Conservation (phyloP, 2,797 vertebrate genomes). For the Chelmon rostratus region DNA sequence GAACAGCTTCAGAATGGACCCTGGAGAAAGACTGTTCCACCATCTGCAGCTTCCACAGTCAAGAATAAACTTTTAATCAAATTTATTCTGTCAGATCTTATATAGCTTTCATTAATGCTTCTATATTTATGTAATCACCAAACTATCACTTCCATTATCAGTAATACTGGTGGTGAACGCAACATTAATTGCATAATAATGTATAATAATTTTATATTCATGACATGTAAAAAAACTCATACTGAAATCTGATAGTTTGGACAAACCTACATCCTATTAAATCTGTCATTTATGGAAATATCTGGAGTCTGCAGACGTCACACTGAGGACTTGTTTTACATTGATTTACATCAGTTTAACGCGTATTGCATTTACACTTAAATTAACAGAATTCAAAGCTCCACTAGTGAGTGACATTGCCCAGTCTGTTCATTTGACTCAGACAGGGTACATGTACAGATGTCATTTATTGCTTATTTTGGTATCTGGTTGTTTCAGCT, state of each 20-base stretch:
- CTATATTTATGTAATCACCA: neutral
- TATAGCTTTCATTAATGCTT: no score
- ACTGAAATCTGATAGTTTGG: neutral
- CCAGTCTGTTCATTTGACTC: neutral
- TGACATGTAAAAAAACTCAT: no score
- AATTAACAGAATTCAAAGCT: neutral
- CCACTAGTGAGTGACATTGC: neutral
- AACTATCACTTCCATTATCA: no score
- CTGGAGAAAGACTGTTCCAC: neutral
- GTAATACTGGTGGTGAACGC: neutral
- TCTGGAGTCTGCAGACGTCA: neutral
- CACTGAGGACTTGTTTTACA: neutral
- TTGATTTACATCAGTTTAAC: neutral
- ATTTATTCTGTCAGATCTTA: neutral
- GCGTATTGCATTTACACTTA: neutral
- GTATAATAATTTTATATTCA: neutral
- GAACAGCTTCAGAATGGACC: neutral
- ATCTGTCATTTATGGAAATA: no score
- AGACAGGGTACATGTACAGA: neutral
- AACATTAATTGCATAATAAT: no score
- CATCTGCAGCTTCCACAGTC: neutral
- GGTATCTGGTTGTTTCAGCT: slow-evolving; percentile 6
- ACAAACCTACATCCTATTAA: neutral
- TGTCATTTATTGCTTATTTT: neutral
- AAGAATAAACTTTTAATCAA: neutral